A percentile compares a stretch with the other conserved stretches of the same genome.
These are phyloP conservation scores for Calyptomena viridis DNA, from an alignment of 2,113 vertebrate species.

Conservation along the genomic window DNA sequence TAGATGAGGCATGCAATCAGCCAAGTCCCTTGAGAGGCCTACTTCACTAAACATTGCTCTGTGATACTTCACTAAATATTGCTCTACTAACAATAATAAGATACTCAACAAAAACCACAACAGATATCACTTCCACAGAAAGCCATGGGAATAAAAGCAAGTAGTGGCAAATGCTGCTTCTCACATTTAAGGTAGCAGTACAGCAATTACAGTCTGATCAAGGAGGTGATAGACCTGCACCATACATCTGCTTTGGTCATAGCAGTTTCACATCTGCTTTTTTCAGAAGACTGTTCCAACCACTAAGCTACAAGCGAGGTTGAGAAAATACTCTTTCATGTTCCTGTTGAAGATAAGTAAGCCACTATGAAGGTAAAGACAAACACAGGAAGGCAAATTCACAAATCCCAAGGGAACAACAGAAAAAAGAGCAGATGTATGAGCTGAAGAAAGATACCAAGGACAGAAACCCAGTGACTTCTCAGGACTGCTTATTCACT, in stretches of 20 bases:
- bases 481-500: not conserved
- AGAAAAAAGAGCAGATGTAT: not conserved
- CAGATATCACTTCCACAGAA: not conserved
- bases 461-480: not conserved
- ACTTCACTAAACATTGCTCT: not conserved
- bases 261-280: not conserved
- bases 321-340: not conserved
- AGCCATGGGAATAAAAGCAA: not conserved
- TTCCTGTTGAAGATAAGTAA: not conserved
- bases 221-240: not conserved
- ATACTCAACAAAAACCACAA: not conserved
- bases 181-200: not conserved
- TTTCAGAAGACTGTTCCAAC: not conserved
- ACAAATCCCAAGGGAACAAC: not conserved
- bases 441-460: not conserved
- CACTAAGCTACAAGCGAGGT: not conserved
- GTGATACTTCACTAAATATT: not conserved
- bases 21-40: not conserved
- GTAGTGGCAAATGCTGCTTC: not conserved
- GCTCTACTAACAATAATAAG: not conserved
- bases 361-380: not conserved
- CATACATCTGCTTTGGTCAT: not conserved
- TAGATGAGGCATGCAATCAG: not conserved
- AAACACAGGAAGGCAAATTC: not conserved
- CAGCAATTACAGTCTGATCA: not conserved